Evolutionary conservation across 2,113 vertebrate genomes (phyloP).

Genomic region (Leptocoma aspasia): DNA sequence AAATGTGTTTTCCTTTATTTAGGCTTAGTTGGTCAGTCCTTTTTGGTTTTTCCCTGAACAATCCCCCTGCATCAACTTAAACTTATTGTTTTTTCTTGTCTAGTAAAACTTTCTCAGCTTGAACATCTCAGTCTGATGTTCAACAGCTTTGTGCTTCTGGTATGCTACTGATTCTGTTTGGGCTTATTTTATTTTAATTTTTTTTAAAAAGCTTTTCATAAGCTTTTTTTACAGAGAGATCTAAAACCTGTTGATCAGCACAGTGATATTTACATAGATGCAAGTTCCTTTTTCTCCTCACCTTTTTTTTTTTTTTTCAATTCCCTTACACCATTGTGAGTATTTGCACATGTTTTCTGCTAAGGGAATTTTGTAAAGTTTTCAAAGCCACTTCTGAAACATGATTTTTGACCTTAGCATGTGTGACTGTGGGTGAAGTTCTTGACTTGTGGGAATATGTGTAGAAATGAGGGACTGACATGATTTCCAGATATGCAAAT

Average conservation of each 20-base stretch:
- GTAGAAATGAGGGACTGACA: not conserved
- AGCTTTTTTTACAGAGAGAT: not conserved
- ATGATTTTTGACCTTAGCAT: not conserved
- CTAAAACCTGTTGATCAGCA: not conserved
- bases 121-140: not conserved
- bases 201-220: not conserved
- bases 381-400: not conserved
- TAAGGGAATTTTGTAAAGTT: not conserved
- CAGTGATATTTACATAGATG: not conserved
- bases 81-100: not conserved
- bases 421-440: not conserved
- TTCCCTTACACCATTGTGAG: not conserved
- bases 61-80: fast-evolving
- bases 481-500: not conserved
- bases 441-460: not conserved
- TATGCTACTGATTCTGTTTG: not conserved
- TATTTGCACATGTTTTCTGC: not conserved
- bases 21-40: not conserved
- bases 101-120: not conserved
- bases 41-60: not conserved
- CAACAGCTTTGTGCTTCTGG: not conserved
- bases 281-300: not conserved
- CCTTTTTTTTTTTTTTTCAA: too few species aligned
- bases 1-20: not conserved
- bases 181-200: not conserved